Conservation (phyloP, 2,113 vertebrate genomes). For the Orthonyx spaldingii region DNA sequence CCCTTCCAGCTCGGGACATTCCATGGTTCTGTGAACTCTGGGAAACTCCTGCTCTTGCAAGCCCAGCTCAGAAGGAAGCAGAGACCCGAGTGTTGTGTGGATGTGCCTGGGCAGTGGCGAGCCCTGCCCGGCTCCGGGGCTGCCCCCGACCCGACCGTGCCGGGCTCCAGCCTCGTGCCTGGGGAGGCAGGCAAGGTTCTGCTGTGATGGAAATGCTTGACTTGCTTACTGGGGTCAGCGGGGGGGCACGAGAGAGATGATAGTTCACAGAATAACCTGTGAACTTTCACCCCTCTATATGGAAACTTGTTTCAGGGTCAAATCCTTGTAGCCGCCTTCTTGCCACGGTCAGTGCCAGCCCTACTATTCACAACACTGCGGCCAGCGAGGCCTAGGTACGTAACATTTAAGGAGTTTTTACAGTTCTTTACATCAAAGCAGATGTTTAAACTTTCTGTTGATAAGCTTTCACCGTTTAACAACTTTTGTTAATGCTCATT, state of each 20-base stretch:
- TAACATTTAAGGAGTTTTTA: constrained; percentile 86
- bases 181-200: constrained; percentile 67
- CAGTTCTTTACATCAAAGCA: constrained; percentile 76
- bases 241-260: constrained; percentile 86
- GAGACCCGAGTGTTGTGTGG: not conserved
- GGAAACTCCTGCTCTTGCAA: not conserved
- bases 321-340: constrained; percentile 94
- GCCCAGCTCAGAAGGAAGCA: not conserved
- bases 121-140: not conserved
- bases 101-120: not conserved
- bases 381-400: constrained; percentile 92
- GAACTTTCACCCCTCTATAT: constrained; percentile 96
- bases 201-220: constrained; percentile 75
- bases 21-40: not conserved
- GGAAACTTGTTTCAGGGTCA: constrained; percentile 96
- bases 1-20: not conserved
- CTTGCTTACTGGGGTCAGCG: constrained; percentile 76
- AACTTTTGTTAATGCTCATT: constrained; percentile 56
- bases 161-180: not conserved
- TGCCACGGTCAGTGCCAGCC: constrained; percentile 92
- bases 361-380: constrained; percentile 88
- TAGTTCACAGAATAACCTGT: constrained; percentile 92
- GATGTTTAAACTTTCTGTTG: constrained; percentile 72
- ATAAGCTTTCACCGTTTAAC: constrained; percentile 68
- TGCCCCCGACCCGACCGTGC: not conserved